Conservation (phyloP, 1,140 invertebrate species). For the Aplysia californica region DNA sequence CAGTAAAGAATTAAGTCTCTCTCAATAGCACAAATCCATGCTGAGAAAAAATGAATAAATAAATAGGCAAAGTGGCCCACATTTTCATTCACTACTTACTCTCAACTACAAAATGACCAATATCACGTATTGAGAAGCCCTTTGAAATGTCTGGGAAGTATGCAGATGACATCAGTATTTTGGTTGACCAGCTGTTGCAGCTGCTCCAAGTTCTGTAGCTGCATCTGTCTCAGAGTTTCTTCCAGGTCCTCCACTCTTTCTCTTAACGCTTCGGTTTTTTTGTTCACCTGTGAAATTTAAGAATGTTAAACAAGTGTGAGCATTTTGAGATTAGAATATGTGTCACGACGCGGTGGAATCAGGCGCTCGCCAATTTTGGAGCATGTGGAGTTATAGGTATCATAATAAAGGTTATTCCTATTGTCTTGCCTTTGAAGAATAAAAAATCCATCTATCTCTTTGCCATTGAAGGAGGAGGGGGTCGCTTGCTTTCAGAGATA, state of each 20-base stretch:
- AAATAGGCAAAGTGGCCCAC: too few species aligned
- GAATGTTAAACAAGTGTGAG: background rate
- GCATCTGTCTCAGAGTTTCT: background rate
- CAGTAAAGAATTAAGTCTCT: too few species aligned
- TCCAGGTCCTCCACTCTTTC: background rate
- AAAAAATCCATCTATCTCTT: background rate
- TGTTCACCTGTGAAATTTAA: background rate
- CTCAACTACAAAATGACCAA: too few species aligned
- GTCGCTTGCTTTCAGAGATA: background rate
- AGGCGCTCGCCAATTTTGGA: too few species aligned
- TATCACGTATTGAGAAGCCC: background rate
- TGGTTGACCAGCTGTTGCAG: background rate
- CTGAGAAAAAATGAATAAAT: too few species aligned
- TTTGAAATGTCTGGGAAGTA: constrained; percentile 8
- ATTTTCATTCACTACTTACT: too few species aligned
- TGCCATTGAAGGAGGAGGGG: too few species aligned
- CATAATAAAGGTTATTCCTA: background rate
- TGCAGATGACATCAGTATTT: background rate
- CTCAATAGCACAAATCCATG: too few species aligned
- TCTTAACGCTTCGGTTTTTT: background rate
- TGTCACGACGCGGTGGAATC: too few species aligned
- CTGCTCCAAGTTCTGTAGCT: background rate
- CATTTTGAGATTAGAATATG: background rate
- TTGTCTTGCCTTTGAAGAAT: background rate
- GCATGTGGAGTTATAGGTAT: background rate